Percentiles rank a stretch among this genome's conserved stretches.
Conservation (phyloP, 2,888 invertebrate genomes). For the Nemurella pictetii region DNA sequence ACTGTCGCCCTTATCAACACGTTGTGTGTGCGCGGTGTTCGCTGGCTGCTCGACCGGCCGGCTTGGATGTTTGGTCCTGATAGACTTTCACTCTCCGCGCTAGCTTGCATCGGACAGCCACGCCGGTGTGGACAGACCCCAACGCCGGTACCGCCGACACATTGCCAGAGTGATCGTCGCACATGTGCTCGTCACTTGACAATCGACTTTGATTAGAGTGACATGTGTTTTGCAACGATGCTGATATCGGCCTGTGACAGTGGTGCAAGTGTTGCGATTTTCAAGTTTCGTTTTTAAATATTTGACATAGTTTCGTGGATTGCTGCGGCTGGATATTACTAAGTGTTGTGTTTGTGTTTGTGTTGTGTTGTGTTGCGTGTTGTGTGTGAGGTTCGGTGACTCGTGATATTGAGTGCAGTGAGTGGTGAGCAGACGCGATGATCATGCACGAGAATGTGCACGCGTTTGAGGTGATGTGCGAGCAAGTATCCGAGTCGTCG, state of each 20-base stretch:
- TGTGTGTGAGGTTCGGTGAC: neutral
- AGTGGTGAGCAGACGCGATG: slow-evolving; percentile 27
- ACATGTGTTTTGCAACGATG: neutral
- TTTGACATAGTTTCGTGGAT: too few species aligned
- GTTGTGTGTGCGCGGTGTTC: too few species aligned
- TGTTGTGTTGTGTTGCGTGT: neutral
- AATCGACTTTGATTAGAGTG: slow-evolving; percentile 11
- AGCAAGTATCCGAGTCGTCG: slow-evolving; percentile 26
- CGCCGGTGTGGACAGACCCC: neutral
- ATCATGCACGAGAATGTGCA: slow-evolving; percentile 35
- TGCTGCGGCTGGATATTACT: too few species aligned
- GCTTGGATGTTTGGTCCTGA: slow-evolving; percentile 40
- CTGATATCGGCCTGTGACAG: too few species aligned
- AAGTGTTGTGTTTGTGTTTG: neutral
- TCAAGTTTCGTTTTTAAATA: too few species aligned
- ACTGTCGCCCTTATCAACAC: slow-evolving; percentile 56
- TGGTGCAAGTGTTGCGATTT: too few species aligned
- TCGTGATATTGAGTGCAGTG: too few species aligned
- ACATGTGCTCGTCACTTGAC: slow-evolving; percentile 25
- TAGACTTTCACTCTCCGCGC: slow-evolving; percentile 48
- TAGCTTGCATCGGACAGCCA: slow-evolving; percentile 50
- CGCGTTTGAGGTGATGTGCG: slow-evolving; percentile 32
- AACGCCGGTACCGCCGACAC: neutral
- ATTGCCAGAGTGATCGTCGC: neutral
- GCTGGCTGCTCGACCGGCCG: slow-evolving; percentile 51